Conservation (phyloP, 2,797 vertebrate species). For the Sternarchorhynchus goeldii region DNA sequence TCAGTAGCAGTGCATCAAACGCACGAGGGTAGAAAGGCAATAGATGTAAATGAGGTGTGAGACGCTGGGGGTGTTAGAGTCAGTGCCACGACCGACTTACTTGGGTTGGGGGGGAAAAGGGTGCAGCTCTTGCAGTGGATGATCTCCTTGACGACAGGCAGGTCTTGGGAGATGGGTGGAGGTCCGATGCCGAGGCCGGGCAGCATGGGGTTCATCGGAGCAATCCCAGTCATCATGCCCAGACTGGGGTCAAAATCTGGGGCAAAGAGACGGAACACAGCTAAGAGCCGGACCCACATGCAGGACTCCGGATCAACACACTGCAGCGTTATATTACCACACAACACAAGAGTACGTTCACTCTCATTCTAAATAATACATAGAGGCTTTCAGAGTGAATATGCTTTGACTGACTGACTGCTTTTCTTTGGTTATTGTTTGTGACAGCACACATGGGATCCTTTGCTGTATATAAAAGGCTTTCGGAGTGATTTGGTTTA, state of each 20-base stretch:
- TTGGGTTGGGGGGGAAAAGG: constrained; percentile 93
- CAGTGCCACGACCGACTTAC: constrained; percentile 72
- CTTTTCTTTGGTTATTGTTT: neutral
- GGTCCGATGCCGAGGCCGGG: constrained; percentile 88
- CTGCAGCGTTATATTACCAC: constrained; percentile 37
- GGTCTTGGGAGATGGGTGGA: constrained; percentile 83
- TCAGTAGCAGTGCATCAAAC: constrained; percentile 58
- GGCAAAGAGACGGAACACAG: constrained; percentile 36
- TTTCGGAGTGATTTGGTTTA: constrained; percentile 36
- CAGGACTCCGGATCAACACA: neutral
- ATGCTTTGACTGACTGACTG: neutral
- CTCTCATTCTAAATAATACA: constrained; percentile 60
- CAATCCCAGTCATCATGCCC: constrained; percentile 91
- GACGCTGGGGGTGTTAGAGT: neutral
- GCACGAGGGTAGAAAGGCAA: constrained; percentile 56
- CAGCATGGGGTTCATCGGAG: constrained; percentile 92
- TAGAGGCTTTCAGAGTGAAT: constrained; percentile 46
- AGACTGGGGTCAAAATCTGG: constrained; percentile 92
- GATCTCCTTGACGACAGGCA: constrained; percentile 92
- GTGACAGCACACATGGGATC: neutral
- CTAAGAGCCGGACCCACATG: neutral
- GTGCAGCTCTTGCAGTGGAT: constrained; percentile 98
- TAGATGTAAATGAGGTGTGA: constrained; percentile 36
- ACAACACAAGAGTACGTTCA: constrained; percentile 55
- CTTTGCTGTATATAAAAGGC: neutral